Conservation (phyloP, 2,797 vertebrate species). For the Gouania willdenowi region DNA sequence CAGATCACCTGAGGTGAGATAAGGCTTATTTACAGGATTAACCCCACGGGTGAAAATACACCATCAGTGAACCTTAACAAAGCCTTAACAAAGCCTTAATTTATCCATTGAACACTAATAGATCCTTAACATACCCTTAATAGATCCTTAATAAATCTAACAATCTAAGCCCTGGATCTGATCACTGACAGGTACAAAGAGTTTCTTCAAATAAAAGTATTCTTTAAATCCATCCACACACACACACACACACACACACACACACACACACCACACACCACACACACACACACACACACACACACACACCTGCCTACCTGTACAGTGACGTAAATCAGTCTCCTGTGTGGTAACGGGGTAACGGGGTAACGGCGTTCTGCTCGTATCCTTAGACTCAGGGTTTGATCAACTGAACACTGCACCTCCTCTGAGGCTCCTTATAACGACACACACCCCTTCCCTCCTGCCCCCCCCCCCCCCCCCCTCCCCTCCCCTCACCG, state of each 20-base stretch:
- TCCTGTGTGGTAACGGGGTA: slow-evolving; percentile 21
- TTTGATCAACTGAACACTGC: slow-evolving; percentile 71
- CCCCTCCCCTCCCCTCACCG: slow-evolving; percentile 3
- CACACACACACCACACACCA: slow-evolving; percentile 3
- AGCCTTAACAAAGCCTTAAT: too few species aligned
- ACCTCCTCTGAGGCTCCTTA: slow-evolving; percentile 76
- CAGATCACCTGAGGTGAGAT: slow-evolving; percentile 15
- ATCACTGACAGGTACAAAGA: too few species aligned
- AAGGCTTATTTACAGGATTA: slow-evolving; percentile 23
- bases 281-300: background rate
- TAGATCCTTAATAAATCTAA: too few species aligned
- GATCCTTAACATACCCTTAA: too few species aligned
- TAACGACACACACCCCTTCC: slow-evolving; percentile 78
- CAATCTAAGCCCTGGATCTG: too few species aligned
- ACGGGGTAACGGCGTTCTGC: slow-evolving; percentile 43
- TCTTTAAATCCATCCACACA: slow-evolving; percentile 12
- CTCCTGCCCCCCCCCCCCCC: slow-evolving; percentile 62
- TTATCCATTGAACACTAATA: too few species aligned
- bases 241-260: slow-evolving; percentile 5
- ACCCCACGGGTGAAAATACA: slow-evolving; percentile 13
- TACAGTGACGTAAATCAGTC: slow-evolving; percentile 26
- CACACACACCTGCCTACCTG: slow-evolving; percentile 52
- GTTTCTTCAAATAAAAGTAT: too few species aligned
- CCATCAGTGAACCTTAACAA: too few species aligned
- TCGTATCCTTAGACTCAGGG: slow-evolving; percentile 72